A percentile compares a stretch with the other conserved stretches of the same genome.
phyloP scores from a whole-genome alignment of 2,797 vertebrate genomes.

The Malacoraja senta region DNA sequence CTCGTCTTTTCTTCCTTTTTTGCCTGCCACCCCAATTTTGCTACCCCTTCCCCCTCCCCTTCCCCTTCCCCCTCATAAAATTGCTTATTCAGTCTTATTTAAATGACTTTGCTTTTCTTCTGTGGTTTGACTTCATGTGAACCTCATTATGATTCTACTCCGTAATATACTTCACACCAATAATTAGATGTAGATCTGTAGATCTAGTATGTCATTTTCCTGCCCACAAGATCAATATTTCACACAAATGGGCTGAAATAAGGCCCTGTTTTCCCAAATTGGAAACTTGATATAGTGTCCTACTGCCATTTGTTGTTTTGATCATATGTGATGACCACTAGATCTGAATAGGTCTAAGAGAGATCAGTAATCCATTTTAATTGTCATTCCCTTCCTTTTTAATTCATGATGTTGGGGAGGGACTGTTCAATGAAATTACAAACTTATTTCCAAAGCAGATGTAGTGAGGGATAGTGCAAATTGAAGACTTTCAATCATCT shows the following conservation, averaged over 20 bases:
- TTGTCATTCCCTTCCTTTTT: not conserved
- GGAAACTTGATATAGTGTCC: too few relatives aligned
- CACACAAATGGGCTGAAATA: not conserved
- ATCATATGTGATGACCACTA: not conserved
- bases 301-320: not conserved
- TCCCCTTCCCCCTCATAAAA: not conserved
- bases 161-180: constrained; percentile 2
- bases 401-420: not conserved
- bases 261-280: not conserved
- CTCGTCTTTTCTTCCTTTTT: too few relatives aligned
- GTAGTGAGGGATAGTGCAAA: not conserved
- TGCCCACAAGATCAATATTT: constrained; percentile 16
- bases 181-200: not conserved
- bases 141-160: not conserved
- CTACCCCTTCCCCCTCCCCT: too few relatives aligned
- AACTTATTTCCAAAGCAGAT: not conserved
- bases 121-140: constrained; percentile 16
- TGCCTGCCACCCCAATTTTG: too few relatives aligned
- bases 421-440: not conserved
- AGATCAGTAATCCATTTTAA: not conserved
- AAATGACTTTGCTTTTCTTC: constrained; percentile 14
- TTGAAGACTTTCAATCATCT: not conserved
- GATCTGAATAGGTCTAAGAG: not conserved
- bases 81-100: constrained; percentile 7
- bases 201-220: not conserved